These are phyloP conservation scores for Nymphicus hollandicus DNA, from an alignment of 2,113 vertebrate genomes.

Conservation along the genomic window DNA sequence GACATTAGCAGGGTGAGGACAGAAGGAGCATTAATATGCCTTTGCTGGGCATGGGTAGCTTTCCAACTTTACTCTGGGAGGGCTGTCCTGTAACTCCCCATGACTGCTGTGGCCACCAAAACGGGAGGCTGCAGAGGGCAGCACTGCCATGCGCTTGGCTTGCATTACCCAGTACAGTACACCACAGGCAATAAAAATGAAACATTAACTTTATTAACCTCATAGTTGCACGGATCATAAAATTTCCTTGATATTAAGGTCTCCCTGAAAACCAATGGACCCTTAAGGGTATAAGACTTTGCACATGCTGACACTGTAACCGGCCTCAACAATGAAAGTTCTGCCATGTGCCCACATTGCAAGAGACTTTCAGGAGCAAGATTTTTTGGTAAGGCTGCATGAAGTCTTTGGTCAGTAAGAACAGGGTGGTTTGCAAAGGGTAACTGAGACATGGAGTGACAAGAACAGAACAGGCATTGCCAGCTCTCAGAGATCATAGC, in stretches of 20 bases:
- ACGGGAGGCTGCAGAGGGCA: constrained; percentile 72
- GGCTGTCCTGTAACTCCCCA: not conserved
- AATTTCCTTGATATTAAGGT: not conserved
- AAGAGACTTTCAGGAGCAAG: not conserved
- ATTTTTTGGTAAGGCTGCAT: not conserved
- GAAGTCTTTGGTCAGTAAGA: not conserved
- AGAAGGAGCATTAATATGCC: not conserved
- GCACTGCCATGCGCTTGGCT: constrained; percentile 46
- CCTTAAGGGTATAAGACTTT: not conserved
- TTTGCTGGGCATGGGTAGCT: not conserved
- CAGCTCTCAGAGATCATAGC: not conserved
- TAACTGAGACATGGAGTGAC: rapidly evolving
- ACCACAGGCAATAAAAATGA: not conserved
- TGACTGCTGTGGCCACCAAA: not conserved
- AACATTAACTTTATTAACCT: not conserved
- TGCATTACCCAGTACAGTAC: not conserved
- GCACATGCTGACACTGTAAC: not conserved
- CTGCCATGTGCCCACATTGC: rapidly evolving
- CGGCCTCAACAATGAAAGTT: not conserved
- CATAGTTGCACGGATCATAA: not conserved
- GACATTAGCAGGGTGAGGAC: not conserved
- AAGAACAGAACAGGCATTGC: not conserved
- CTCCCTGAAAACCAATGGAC: not conserved
- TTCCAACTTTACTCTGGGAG: rapidly evolving
- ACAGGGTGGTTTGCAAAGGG: not conserved